Conservation (phyloP, 2,888 invertebrate species). For the Drosophila mimetica region DNA sequence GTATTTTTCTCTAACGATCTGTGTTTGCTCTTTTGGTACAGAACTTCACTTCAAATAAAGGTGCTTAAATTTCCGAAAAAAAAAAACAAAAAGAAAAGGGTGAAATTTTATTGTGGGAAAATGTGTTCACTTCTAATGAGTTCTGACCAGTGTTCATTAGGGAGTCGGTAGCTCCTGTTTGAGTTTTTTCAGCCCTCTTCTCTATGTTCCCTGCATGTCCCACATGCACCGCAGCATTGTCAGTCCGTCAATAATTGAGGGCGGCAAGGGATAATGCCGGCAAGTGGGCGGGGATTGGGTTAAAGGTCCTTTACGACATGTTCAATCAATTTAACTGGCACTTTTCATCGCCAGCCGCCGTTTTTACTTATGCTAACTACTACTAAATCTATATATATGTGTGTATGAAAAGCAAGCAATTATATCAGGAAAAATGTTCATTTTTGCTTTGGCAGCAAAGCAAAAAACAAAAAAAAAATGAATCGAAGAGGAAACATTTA, state of each 20-base stretch:
- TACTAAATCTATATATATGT: background rate
- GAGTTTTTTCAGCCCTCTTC: background rate
- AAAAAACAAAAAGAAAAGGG: background rate
- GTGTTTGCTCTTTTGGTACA: too few relatives aligned
- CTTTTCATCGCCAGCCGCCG: constrained; percentile 16
- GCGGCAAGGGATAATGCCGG: constrained; percentile 2
- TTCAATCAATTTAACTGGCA: constrained; percentile 62
- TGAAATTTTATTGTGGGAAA: background rate
- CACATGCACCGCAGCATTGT: constrained; percentile 16
- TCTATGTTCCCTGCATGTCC: background rate
- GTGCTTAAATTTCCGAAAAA: background rate
- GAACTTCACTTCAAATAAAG: too few relatives aligned
- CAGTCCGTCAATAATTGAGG: constrained; percentile 22
- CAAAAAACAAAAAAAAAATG: background rate
- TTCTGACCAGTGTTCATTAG: constrained; percentile 22
- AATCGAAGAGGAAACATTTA: background rate
- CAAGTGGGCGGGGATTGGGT: background rate
- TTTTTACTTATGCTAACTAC: constrained; percentile 35
- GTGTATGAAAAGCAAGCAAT: background rate
- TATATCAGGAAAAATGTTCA: background rate
- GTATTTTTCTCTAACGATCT: too few relatives aligned
- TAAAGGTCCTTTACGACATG: constrained; percentile 32
- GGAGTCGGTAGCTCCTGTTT: background rate
- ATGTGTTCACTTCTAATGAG: background rate
- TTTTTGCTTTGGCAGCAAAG: background rate